Percentiles rank a stretch among this genome's conserved stretches.
Conservation (phyloP, 2,888 invertebrate genomes). For the Ectobius pallidus region DNA sequence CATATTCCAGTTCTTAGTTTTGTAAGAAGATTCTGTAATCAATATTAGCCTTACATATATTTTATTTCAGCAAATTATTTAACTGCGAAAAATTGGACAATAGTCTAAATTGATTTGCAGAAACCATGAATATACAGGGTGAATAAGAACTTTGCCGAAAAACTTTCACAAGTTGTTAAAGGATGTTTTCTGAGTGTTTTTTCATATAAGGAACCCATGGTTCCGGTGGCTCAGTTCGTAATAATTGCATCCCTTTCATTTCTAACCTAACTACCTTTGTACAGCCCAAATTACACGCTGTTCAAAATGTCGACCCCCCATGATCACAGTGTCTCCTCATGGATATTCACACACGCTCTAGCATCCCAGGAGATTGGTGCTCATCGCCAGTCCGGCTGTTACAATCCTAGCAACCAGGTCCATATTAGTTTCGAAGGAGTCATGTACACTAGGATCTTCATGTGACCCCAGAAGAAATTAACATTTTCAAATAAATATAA, state of each 20-base stretch:
- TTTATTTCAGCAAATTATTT: background rate
- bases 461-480: background rate
- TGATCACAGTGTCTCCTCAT: background rate
- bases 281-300: too few species aligned
- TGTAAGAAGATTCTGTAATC: background rate
- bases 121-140: background rate
- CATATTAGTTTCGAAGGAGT: background rate
- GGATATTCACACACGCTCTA: background rate
- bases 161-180: too few species aligned
- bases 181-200: too few species aligned
- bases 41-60: background rate
- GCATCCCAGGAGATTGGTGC: too few species aligned
- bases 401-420: too few species aligned
- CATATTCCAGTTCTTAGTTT: too few species aligned
- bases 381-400: background rate
- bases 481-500: background rate
- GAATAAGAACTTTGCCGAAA: too few species aligned
- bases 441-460: background rate
- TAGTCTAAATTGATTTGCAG: background rate
- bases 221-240: background rate
- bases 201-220: background rate
- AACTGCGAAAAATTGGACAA: background rate
- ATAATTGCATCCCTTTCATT: background rate
- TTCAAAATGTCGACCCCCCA: background rate
- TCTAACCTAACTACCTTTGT: too few species aligned